Percentiles rank a stretch among this genome's conserved stretches.
Conservation (phyloP, 2,797 vertebrate species). For the Ambastaia sidthimunki region DNA sequence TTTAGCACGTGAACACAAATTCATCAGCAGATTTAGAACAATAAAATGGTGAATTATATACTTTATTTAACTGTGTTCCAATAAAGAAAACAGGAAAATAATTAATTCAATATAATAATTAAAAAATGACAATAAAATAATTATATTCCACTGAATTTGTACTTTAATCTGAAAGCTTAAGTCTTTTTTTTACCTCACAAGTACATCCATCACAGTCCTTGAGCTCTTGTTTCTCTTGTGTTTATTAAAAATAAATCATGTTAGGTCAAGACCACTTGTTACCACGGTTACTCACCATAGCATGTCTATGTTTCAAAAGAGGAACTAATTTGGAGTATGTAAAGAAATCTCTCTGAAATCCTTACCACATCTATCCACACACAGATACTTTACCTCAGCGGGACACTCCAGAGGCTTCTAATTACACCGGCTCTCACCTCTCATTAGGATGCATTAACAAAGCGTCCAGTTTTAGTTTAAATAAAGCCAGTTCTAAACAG, state of each 20-base stretch:
- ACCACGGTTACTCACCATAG: not conserved
- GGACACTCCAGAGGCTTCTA: conserved; percentile 41
- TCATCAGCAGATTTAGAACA: too few species aligned
- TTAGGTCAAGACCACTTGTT: not conserved
- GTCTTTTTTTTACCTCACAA: too few species aligned
- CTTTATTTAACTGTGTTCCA: too few species aligned
- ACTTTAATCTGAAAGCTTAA: too few species aligned
- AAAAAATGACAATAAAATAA: too few species aligned
- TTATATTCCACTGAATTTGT: too few species aligned
- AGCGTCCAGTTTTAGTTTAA: conserved; percentile 23
- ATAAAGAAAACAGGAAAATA: too few species aligned
- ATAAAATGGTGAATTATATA: too few species aligned
- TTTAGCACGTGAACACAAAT: too few species aligned
- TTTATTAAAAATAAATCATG: not conserved
- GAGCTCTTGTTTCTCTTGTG: too few species aligned
- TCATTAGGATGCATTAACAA: conserved; percentile 46
- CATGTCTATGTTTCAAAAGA: not conserved
- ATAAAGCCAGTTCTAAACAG: conserved; percentile 9
- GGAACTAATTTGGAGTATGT: conserved; percentile 4
- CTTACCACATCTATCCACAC: not conserved
- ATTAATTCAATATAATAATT: too few species aligned
- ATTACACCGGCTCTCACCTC: conserved; percentile 24
- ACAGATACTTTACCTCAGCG: conserved; percentile 19
- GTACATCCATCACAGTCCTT: too few species aligned
- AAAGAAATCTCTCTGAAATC: conserved; percentile 1